A percentile compares a stretch with the other conserved stretches of the same genome.
Conservation (phyloP, 2,888 invertebrate species). For the Tribolium freemani region DNA sequence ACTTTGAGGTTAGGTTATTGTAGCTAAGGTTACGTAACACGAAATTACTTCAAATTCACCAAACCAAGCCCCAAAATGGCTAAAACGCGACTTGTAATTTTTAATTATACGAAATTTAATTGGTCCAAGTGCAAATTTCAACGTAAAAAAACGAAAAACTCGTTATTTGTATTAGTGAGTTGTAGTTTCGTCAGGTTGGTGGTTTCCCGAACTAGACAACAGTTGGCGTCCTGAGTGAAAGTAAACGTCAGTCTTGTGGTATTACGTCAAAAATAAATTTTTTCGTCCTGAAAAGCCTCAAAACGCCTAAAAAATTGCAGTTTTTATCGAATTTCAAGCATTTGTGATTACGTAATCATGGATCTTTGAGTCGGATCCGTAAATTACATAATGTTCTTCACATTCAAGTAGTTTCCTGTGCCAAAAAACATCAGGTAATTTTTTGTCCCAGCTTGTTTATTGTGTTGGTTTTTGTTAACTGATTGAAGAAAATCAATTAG, state of each 20-base stretch:
- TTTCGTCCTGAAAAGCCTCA: slow-evolving; percentile 4
- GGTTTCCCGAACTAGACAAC: neutral
- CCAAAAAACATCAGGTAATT: slow-evolving; percentile 17
- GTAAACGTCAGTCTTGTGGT: slow-evolving; percentile 6
- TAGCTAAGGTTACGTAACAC: slow-evolving; percentile 1
- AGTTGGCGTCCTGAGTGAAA: neutral
- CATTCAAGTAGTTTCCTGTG: slow-evolving; percentile 9
- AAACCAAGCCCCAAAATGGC: neutral
- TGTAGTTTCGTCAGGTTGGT: neutral
- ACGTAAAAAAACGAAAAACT: neutral
- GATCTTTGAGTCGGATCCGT: neutral
- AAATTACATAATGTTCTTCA: slow-evolving; percentile 3
- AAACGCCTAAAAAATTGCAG: slow-evolving; percentile 5
- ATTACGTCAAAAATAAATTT: slow-evolving; percentile 30
- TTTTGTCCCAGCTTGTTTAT: slow-evolving; percentile 13
- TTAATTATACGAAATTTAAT: neutral
- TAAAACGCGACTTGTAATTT: neutral
- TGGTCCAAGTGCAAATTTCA: neutral
- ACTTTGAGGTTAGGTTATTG: slow-evolving; percentile 1
- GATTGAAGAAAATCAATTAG: neutral
- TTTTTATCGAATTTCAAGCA: slow-evolving; percentile 1
- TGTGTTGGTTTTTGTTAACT: neutral
- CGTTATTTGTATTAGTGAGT: neutral
- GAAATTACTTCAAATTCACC: neutral
- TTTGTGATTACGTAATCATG: neutral